Evolutionary conservation across 2,797 vertebrate species (phyloP).

Genomic region (Mionectes olivaceus): DNA sequence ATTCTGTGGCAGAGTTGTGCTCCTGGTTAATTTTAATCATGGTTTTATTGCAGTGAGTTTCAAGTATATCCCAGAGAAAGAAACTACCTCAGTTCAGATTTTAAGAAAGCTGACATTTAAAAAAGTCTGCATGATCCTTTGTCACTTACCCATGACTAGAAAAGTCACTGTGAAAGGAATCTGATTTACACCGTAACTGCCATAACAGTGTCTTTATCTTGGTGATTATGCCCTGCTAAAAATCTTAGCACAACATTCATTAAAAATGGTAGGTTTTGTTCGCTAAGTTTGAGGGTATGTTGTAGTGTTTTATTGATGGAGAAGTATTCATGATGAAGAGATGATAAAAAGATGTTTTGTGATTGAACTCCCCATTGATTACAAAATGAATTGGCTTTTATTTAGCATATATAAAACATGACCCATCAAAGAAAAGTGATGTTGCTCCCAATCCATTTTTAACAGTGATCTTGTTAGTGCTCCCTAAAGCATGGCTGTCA

Average conservation of each 20-base stretch:
- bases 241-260: not conserved
- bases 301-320: not conserved
- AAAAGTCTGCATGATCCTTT: not conserved
- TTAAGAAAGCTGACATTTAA: conserved; percentile 1
- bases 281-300: not conserved
- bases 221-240: conserved; percentile 25
- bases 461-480: not conserved
- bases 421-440: not conserved
- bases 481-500: not conserved
- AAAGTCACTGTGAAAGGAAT: conserved; percentile 19
- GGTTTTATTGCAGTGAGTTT: conserved; percentile 16
- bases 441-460: conserved; percentile 1
- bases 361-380: not conserved
- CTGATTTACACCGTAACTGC: not conserved
- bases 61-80: not conserved
- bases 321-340: not conserved
- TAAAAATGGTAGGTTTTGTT: conserved; percentile 10
- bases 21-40: not conserved
- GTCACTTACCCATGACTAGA: conserved; percentile 26
- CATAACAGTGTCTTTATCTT: not conserved
- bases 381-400: not conserved
- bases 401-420: not conserved
- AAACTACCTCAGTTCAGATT: not conserved
- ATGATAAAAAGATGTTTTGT: not conserved
- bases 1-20: not conserved